Evolutionary conservation across 2,113 vertebrate genomes (phyloP), one percentile per base, ranked within the genome.

Genomic region (Tauraco erythrolophus): DNA sequence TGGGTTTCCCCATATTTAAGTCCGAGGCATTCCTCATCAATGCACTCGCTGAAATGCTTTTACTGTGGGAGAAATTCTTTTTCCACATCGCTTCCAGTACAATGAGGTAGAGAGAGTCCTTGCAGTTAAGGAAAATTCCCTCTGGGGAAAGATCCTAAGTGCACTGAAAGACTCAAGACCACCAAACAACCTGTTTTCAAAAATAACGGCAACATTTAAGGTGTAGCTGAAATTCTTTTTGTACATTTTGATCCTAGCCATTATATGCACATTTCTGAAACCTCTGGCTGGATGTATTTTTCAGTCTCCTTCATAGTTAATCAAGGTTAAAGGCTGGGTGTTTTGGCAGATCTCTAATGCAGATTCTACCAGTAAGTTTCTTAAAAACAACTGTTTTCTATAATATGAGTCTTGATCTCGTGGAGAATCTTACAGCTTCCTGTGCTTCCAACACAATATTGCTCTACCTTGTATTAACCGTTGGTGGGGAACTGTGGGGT

Each of bases 1-100:
- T 64, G 35, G 69, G 68, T 91, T 97, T 74, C 45, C 68, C 56
- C 78, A 25, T 66, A 74, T 77, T 85, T 82, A 71, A 96, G 66
- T 91, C 92, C 53, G 35, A 94, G 87, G 79, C 66, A 90, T 96
- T 97, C 86, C 88, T 97, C 64, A 83, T 65, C 84, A 70, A 45
- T 89, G 70, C 3, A 3, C 75, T 75, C 2, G 13, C 58, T 94
- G 92, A 95, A 95, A 90, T 93, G 82, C 80, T 96, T 94, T 94
- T 81, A 92, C 57, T 1, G 1, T 18, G 19, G 91, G 90, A 95
- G 88, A 81, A 80, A 77, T 58, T 79, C 60, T 85, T 92, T 91
- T 50, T 14, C 25, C 53, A 60, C 71, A 33, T 41, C 61, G 30
- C 54, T 94, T 95, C 91, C 91, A 86, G 68, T 68, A 92, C 68